Conservation (phyloP, 2,113 vertebrate genomes). For the Dicrurus megarhynchus region DNA sequence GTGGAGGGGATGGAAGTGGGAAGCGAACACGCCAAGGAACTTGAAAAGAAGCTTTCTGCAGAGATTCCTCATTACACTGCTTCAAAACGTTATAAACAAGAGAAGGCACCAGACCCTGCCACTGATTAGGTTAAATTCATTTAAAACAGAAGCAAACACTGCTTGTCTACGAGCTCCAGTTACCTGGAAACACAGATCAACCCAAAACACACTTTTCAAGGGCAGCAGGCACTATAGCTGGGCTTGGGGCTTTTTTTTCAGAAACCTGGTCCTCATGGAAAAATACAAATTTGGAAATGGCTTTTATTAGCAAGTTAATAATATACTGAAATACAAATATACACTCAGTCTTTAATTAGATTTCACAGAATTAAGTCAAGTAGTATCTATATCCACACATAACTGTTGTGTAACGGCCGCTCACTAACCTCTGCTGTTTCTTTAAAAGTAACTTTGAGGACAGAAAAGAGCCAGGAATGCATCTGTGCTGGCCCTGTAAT, state of each 20-base stretch:
- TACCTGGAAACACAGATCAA: constrained; percentile 70
- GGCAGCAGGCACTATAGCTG: background rate
- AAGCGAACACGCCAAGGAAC: background rate
- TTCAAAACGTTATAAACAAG: background rate
- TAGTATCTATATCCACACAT: background rate
- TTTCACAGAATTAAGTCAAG: constrained; percentile 29
- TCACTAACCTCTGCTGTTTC: background rate
- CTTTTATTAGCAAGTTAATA: constrained; percentile 63
- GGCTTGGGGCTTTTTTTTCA: background rate
- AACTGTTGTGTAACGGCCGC: background rate
- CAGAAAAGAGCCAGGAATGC: background rate
- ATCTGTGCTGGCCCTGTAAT: background rate
- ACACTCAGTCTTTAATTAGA: constrained; percentile 33
- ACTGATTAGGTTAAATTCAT: constrained; percentile 60
- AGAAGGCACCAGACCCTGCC: constrained; percentile 41
- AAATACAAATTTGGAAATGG: constrained; percentile 56
- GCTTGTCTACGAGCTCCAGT: constrained; percentile 12
- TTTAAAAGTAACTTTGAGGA: constrained; percentile 1
- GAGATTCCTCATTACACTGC: background rate
- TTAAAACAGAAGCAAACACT: constrained; percentile 35
- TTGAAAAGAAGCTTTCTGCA: background rate
- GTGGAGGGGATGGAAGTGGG: background rate
- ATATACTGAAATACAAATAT: constrained; percentile 40
- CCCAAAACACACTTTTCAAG: constrained; percentile 41
- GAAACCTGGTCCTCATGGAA: constrained; percentile 51